Evolutionary conservation across 2,113 vertebrate species (phyloP).

Genomic region (Austrofundulus limnaeus): DNA sequence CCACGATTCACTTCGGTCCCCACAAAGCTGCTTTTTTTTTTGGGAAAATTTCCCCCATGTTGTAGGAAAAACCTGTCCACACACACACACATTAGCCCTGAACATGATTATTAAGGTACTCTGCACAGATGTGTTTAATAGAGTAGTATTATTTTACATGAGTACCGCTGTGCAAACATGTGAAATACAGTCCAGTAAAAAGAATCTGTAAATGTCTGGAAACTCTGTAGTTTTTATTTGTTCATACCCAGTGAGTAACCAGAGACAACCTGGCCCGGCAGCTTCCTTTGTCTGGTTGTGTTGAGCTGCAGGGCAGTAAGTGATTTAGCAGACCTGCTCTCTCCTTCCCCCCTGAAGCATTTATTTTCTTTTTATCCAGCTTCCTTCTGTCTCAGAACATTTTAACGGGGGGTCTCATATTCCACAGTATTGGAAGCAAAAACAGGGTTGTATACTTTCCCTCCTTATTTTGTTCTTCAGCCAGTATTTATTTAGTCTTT

Average conservation of each 20-base stretch:
- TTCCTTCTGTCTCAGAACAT: neutral
- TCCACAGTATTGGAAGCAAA: conserved; percentile 41
- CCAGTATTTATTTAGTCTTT: neutral
- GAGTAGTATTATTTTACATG: no score
- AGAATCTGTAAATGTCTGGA: no score
- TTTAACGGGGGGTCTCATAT: conserved; percentile 40
- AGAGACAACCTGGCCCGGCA: conserved; percentile 6
- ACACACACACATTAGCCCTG: no score
- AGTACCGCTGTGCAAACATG: no score
- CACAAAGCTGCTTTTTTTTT: no score
- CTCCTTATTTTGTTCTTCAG: neutral
- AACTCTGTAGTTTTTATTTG: no score
- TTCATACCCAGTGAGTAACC: neutral
- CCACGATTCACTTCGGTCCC: no score
- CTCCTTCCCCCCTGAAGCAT: conserved; percentile 2
- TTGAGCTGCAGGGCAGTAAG: conserved; percentile 29
- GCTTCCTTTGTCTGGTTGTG: neutral
- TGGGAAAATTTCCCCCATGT: no score
- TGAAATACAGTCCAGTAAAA: no score
- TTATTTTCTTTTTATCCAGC: conserved; percentile 13
- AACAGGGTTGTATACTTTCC: conserved; percentile 5
- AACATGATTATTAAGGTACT: no score
- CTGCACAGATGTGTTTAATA: no score
- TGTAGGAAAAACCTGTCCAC: no score
- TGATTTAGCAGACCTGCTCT: conserved; percentile 39